phyloP scores from a whole-genome alignment of 2,797 vertebrate species.

The Rhynchonycteris naso region DNA sequence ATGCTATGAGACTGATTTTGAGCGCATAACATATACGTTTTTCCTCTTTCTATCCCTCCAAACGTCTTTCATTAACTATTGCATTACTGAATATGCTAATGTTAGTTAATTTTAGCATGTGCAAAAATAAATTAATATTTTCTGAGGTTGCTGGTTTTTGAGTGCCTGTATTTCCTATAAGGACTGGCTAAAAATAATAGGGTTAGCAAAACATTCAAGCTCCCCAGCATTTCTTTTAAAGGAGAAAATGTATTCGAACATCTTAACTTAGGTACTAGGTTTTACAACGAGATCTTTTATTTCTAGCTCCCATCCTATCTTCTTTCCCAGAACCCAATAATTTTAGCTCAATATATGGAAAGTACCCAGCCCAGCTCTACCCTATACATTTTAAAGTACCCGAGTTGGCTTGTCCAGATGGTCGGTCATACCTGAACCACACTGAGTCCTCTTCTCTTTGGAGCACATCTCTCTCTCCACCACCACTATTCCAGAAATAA shows the following conservation, averaged over 20 bases:
- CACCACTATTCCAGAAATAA: constrained; percentile 81
- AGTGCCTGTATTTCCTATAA: constrained; percentile 31
- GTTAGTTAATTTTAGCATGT: constrained; percentile 69
- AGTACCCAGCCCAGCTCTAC: constrained; percentile 30
- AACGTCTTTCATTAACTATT: constrained; percentile 65
- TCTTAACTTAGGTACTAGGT: constrained; percentile 50
- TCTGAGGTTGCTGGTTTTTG: constrained; percentile 59
- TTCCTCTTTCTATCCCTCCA: constrained; percentile 55
- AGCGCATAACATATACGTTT: constrained; percentile 50
- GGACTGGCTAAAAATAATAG: constrained; percentile 64
- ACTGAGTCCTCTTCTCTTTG: constrained; percentile 82
- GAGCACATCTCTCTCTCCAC: constrained; percentile 83
- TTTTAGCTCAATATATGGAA: constrained; percentile 36
- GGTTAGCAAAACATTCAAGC: constrained; percentile 57
- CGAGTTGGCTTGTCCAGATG: constrained; percentile 75
- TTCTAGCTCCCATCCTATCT: constrained; percentile 47
- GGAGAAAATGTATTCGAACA: constrained; percentile 55
- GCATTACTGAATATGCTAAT: constrained; percentile 61
- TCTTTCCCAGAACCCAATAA: constrained; percentile 48
- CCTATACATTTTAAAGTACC: constrained; percentile 65
- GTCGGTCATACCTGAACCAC: constrained; percentile 81
- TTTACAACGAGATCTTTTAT: constrained; percentile 58
- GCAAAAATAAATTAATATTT: constrained; percentile 75
- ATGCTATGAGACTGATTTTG: constrained; percentile 63
- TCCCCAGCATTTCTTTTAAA: constrained; percentile 61